A percentile compares a stretch with the other conserved stretches of the same genome.
phyloP scores from a whole-genome alignment of 2,888 invertebrate genomes.

The Tetramorium bicarinatum region DNA sequence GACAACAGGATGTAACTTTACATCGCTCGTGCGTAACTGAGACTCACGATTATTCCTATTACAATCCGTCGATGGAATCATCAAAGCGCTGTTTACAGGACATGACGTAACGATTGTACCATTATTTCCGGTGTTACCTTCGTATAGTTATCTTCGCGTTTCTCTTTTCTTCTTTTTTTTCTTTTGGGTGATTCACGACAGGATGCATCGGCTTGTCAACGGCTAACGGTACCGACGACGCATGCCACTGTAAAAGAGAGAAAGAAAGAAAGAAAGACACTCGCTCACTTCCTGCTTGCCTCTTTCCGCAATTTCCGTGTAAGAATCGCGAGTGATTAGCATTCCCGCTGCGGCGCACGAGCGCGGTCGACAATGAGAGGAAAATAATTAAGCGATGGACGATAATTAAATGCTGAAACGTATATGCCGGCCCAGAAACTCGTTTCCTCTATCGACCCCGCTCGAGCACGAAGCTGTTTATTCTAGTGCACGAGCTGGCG shows the following conservation, averaged over 20 bases:
- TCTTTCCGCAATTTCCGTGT: slow-evolving; percentile 70
- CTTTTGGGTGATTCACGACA: slow-evolving; percentile 49
- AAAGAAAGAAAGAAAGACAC: slow-evolving; percentile 35
- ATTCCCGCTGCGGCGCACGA: slow-evolving; percentile 48
- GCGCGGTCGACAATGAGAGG: slow-evolving; percentile 63
- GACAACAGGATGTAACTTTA: slow-evolving; percentile 60
- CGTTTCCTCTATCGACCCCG: slow-evolving; percentile 52
- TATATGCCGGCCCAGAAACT: slow-evolving; percentile 56
- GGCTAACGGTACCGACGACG: slow-evolving; percentile 61
- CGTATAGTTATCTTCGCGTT: slow-evolving; percentile 52
- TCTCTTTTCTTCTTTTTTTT: slow-evolving; percentile 16
- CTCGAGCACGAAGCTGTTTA: slow-evolving; percentile 17
- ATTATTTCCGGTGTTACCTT: slow-evolving; percentile 63
- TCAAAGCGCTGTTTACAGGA: slow-evolving; percentile 69
- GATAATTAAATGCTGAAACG: slow-evolving; percentile 75
- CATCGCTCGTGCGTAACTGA: slow-evolving; percentile 60
- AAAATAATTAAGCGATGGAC: slow-evolving; percentile 70
- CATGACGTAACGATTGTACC: slow-evolving; percentile 59
- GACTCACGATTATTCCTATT: slow-evolving; percentile 67
- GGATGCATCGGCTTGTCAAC: slow-evolving; percentile 68
- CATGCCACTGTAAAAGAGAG: slow-evolving; percentile 36
- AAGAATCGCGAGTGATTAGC: slow-evolving; percentile 65
- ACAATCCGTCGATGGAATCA: slow-evolving; percentile 59
- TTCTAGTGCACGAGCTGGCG: slow-evolving; percentile 9
- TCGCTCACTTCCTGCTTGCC: slow-evolving; percentile 58